These are phyloP conservation scores for Tangara arthus DNA, from an alignment of 2,797 vertebrate species.

Conservation along the genomic window DNA sequence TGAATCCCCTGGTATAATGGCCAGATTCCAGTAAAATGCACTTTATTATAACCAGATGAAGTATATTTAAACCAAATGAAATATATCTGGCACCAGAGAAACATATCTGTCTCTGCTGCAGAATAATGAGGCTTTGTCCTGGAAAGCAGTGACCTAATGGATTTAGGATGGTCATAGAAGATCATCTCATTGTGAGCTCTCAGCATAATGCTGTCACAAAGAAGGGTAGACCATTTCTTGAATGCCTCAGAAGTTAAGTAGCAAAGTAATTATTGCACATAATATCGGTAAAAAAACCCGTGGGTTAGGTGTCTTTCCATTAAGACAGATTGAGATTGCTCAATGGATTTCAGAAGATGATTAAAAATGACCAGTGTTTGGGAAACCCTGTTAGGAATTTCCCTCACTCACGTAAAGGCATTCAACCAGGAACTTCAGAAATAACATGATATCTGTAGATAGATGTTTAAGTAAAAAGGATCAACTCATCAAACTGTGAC, in stretches of 20 bases:
- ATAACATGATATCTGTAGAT: not conserved
- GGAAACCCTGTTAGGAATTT: not conserved
- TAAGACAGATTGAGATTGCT: not conserved
- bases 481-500: not conserved
- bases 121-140: constrained; percentile 25
- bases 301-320: not conserved
- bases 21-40: constrained; percentile 43
- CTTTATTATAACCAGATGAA: constrained; percentile 57
- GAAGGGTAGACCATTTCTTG: not conserved
- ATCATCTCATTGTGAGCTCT: not conserved
- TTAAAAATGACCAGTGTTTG: not conserved
- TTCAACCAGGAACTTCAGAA: not conserved
- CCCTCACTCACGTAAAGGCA: not conserved
- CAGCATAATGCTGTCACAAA: not conserved
- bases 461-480: not conserved
- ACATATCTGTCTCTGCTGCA: constrained; percentile 9
- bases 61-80: constrained; percentile 35
- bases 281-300: not conserved
- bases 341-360: not conserved
- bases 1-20: constrained; percentile 32
- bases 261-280: not conserved
- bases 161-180: not conserved
- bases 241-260: not conserved
- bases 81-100: constrained; percentile 40
- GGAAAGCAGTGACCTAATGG: not conserved